Evolutionary conservation across 2,888 invertebrate genomes (phyloP).

Genomic region (Hoplodrina blanda): DNA sequence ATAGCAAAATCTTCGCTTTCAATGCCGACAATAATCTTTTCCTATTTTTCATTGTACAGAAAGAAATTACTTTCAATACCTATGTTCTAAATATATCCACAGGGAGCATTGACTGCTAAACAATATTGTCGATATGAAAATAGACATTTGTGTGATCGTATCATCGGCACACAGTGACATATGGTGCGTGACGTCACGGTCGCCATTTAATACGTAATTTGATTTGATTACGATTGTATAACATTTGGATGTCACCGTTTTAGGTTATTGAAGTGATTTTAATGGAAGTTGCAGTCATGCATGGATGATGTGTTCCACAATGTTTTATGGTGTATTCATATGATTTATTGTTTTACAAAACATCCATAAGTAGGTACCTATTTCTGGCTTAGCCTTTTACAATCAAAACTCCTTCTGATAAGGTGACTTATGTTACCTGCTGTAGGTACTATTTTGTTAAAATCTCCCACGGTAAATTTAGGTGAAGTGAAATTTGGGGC

Average conservation of each 20-base stretch:
- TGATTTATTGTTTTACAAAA: too few species aligned
- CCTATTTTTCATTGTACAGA: background rate
- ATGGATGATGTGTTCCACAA: background rate
- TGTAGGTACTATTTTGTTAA: too few species aligned
- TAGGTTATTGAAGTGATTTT: slow-evolving; percentile 5
- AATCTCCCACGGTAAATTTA: too few species aligned
- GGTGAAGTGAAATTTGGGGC: too few species aligned
- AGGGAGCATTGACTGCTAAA: slow-evolving; percentile 7
- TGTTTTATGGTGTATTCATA: background rate
- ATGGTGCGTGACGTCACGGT: slow-evolving; percentile 60
- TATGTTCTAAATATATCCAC: slow-evolving; percentile 18
- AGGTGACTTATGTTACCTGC: too few species aligned
- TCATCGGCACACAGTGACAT: slow-evolving; percentile 56
- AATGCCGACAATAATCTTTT: slow-evolving; percentile 14
- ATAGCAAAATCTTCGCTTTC: slow-evolving; percentile 1
- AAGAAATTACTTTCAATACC: slow-evolving; percentile 17
- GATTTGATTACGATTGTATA: slow-evolving; percentile 60
- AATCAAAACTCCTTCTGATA: too few species aligned
- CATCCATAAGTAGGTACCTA: too few species aligned
- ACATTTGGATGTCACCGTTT: slow-evolving; percentile 37
- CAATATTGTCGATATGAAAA: slow-evolving; percentile 24
- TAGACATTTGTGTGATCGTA: slow-evolving; percentile 44
- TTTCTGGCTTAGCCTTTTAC: too few species aligned
- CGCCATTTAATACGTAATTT: slow-evolving; percentile 59
- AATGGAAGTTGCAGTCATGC: slow-evolving; percentile 24